Evolutionary conservation across 2,888 invertebrate genomes (phyloP).

Genomic region (Neoitamus cyanurus): DNA sequence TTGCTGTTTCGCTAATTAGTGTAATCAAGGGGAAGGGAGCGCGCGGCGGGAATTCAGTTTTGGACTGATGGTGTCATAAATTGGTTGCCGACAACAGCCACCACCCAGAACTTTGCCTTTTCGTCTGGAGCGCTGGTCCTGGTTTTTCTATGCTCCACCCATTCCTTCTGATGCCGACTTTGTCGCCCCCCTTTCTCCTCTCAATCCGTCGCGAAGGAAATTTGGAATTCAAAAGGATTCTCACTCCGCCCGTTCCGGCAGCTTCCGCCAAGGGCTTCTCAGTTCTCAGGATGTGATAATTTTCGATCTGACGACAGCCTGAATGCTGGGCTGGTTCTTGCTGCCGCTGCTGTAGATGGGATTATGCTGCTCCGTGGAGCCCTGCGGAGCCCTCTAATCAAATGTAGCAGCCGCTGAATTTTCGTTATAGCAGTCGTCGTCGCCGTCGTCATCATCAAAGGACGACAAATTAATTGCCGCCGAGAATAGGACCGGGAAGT

Average conservation of each 20-base stretch:
- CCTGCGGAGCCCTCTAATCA: background rate
- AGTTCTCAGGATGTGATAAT: background rate
- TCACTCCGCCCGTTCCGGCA: background rate
- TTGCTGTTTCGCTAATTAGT: conserved; percentile 35
- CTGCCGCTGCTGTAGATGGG: background rate
- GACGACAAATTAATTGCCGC: background rate
- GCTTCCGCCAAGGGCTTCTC: background rate
- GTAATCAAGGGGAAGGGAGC: background rate
- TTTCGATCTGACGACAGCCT: background rate
- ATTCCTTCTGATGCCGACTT: background rate
- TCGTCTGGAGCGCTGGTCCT: background rate
- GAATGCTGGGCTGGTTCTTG: background rate
- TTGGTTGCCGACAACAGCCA: background rate
- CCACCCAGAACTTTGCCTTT: background rate
- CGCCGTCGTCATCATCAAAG: background rate
- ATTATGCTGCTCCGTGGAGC: background rate
- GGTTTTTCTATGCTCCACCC: background rate
- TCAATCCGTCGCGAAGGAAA: background rate
- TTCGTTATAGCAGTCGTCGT: background rate
- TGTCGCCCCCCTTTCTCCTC: background rate
- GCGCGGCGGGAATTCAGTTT: background rate
- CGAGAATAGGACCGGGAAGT: background rate
- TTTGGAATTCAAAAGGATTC: conserved; percentile 1
- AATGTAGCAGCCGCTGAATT: background rate
- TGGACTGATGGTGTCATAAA: conserved; percentile 9